A percentile compares a stretch with the other conserved stretches of the same genome.
Evolutionary conservation across 1,140 invertebrate species (phyloP).

Genomic region (Hylaeus volcanicus): DNA sequence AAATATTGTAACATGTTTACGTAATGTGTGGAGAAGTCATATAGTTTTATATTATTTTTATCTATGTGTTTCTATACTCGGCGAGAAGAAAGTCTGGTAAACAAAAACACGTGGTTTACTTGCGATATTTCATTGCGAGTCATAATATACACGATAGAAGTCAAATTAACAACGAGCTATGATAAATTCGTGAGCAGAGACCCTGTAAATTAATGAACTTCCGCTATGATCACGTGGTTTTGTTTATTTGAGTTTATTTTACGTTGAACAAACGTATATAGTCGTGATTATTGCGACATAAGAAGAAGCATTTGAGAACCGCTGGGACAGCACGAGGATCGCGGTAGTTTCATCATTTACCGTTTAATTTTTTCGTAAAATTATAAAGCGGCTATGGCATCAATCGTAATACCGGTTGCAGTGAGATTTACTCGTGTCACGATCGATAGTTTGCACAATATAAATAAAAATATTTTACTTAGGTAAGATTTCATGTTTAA

Average conservation of each 20-base stretch:
- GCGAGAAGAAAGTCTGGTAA: too few species aligned
- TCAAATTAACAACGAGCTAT: too few species aligned
- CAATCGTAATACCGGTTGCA: conserved; percentile 64
- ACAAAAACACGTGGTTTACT: too few species aligned
- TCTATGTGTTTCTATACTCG: too few species aligned
- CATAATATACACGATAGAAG: too few species aligned
- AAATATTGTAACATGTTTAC: conserved; percentile 8
- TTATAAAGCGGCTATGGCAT: conserved; percentile 63
- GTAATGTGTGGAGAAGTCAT: neutral
- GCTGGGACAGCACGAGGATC: conserved; percentile 48
- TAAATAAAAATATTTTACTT: conserved; percentile 56
- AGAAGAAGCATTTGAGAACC: conserved; percentile 32
- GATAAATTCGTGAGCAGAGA: too few species aligned
- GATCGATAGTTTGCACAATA: conserved; percentile 69
- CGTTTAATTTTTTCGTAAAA: conserved; percentile 17
- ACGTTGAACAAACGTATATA: too few species aligned
- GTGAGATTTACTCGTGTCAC: conserved; percentile 66
- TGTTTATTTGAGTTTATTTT: too few species aligned
- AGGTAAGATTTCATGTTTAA: conserved; percentile 58
- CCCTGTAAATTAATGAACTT: too few species aligned
- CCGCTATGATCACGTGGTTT: too few species aligned
- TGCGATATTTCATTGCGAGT: too few species aligned
- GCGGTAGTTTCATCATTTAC: conserved; percentile 44
- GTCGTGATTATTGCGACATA: neutral
- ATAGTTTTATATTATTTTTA: neutral